Base-by-base conservation (phyloP, 2,113 vertebrate genomes). In the Albula glossodonta region DNA sequence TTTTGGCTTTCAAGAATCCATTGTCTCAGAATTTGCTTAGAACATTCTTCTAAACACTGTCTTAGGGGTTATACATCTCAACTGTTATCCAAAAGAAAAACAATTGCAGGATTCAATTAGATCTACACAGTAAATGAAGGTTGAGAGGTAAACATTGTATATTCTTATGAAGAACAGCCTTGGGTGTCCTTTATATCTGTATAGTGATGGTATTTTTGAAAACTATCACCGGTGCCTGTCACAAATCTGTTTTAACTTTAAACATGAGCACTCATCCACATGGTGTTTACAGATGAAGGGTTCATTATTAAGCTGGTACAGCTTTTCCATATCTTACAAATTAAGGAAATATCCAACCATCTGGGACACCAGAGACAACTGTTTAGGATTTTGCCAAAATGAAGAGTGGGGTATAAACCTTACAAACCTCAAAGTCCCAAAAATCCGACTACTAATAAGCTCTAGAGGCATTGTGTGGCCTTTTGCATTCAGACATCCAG, bases 341-440 rank as follows among this genome's bases (percentile, higher is more conserved):
- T 74, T 74, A 74, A 74, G 25, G 70, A 74, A 74, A 74, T 74
- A 74, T 74, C 70, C 19, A n/a, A 31, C 70, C 70, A 74, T 74
- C 70, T 74, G 70, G 70, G 31, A 31, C n/a, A 74, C 70, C 70
- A 31, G 6, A 31, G 70, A 74, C 17, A 31, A 74, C 22, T 74
- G 70, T 74, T 74, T 31, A 74, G 22, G 31, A n/a, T 11, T 25
- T 31, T 10, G 70, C n/a, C 70, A 6, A 74, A 31, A 31, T 9
- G 63, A 70, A n/a, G n/a, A 74, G 22, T 74, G n/a, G n/a, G 70
- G 22, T 31, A 31, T 31, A 74, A 74, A 74, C 70, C 70, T 31
- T 11, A 22, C 70, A 74, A 31, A 74, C 70, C 63, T 70, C 63
- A 70, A 70, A 70, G 63, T 70, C 12, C 63, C 70, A 31, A 74